phyloP scores from a whole-genome alignment of 64 coral and sea anemone species.

The Stichodactyla helianthus region DNA sequence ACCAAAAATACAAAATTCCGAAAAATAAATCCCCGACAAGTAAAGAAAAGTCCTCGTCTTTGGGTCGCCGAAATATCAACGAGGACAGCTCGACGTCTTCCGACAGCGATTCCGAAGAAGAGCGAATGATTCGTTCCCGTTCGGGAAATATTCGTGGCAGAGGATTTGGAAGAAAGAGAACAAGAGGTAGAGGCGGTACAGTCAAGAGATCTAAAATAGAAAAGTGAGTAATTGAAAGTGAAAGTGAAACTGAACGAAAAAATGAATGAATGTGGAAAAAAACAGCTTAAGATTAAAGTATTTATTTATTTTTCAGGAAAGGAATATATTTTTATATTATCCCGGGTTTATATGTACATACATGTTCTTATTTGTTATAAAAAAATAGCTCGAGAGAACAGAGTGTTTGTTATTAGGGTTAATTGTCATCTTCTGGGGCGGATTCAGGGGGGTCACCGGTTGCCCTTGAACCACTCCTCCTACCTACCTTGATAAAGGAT shows the following conservation, averaged over 20 bases:
- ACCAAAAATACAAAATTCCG: background rate
- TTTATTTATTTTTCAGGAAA: too few species aligned
- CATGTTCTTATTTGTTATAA: too few species aligned
- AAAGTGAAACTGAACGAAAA: background rate
- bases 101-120: constrained; percentile 33
- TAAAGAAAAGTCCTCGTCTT: background rate
- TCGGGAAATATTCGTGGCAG: constrained; percentile 1
- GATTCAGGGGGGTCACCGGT: too few species aligned
- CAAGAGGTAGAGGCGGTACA: constrained; percentile 19
- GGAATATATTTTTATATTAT: too few species aligned
- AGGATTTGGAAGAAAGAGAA: background rate
- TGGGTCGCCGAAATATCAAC: background rate
- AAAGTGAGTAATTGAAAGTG: background rate
- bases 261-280: too few species aligned
- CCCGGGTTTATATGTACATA: too few species aligned
- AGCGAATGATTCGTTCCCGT: background rate
- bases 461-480: too few species aligned
- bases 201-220: background rate
- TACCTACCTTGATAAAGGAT: too few species aligned
- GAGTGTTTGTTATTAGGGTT: too few species aligned
- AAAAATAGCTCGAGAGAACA: too few species aligned
- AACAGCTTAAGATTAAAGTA: too few species aligned
- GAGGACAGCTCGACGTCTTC: constrained; percentile 36
- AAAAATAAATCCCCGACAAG: background rate
- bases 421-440: too few species aligned